Evolutionary conservation across 2,888 invertebrate species (phyloP).

Genomic region (Molorchus minor): DNA sequence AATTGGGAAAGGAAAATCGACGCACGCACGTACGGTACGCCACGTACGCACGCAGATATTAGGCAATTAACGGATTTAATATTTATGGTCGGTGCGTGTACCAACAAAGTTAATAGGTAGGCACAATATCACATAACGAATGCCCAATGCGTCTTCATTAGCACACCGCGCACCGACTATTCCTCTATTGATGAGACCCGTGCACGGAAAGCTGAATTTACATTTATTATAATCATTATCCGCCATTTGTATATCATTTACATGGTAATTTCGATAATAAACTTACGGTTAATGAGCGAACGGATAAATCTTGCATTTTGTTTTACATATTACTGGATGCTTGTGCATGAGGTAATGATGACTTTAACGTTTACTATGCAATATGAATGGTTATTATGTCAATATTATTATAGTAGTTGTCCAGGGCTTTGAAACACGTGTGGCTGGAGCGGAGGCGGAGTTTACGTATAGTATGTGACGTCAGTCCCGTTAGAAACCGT

Average conservation of each 20-base stretch:
- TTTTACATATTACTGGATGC: neutral
- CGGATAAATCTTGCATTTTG: conserved; percentile 9
- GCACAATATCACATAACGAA: conserved; percentile 43
- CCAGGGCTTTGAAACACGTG: no score
- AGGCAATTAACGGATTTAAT: conserved; percentile 43
- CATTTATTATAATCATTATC: conserved; percentile 30
- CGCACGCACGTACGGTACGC: conserved; percentile 25
- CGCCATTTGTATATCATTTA: conserved; percentile 31
- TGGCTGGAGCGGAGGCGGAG: no score
- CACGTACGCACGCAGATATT: conserved; percentile 35
- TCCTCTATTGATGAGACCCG: conserved; percentile 42
- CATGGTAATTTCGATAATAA: conserved; percentile 36
- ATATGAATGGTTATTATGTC: neutral
- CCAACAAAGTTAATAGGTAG: conserved; percentile 39
- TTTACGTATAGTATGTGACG: no score
- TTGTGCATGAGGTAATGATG: neutral
- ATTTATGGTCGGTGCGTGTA: conserved; percentile 45
- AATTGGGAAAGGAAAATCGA: conserved; percentile 10
- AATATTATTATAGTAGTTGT: neutral
- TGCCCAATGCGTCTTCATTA: conserved; percentile 48
- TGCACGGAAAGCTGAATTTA: conserved; percentile 40
- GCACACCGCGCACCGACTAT: conserved; percentile 41
- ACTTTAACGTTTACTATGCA: neutral
- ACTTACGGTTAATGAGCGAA: conserved; percentile 13
- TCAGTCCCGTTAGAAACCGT: no score